phyloP scores from a whole-genome alignment of 2,888 invertebrate genomes.

The Melieria omissa region DNA sequence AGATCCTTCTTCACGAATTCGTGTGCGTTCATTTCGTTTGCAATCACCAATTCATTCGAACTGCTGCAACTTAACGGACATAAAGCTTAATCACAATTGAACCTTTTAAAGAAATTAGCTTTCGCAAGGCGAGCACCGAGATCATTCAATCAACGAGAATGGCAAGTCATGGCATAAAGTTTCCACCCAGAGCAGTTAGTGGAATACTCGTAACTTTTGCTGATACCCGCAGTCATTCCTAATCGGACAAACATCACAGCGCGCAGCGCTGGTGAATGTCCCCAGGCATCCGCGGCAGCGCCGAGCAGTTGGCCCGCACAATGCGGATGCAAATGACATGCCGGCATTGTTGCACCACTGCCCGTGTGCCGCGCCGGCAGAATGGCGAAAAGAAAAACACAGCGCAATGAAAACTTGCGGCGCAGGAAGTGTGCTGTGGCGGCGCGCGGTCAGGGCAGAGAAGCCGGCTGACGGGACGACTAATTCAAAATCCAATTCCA shows the following conservation, averaged over 20 bases:
- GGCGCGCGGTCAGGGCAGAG: background rate
- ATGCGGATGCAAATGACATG: background rate
- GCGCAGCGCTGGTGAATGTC: background rate
- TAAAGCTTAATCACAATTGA: too few relatives aligned
- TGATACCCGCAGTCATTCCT: background rate
- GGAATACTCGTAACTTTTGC: too few relatives aligned
- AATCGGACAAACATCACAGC: constrained; percentile 1
- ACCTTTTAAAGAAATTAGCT: too few relatives aligned
- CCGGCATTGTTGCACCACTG: background rate
- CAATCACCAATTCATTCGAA: too few relatives aligned
- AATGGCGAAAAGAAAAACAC: background rate
- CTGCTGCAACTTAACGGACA: too few relatives aligned
- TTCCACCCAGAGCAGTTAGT: too few relatives aligned
- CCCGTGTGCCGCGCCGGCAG: background rate
- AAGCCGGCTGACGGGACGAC: background rate
- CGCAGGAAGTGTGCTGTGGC: background rate
- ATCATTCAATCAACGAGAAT: too few relatives aligned
- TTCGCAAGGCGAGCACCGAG: too few relatives aligned
- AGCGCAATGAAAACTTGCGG: background rate
- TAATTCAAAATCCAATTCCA: background rate
- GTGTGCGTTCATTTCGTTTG: too few relatives aligned
- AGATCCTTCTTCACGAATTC: too few relatives aligned
- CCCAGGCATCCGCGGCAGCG: background rate
- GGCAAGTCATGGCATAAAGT: too few relatives aligned
- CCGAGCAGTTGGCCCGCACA: background rate